Evolutionary conservation across 92 coral and sea anemone species (phyloP).

Genomic region (Pocillopora meandrina): DNA sequence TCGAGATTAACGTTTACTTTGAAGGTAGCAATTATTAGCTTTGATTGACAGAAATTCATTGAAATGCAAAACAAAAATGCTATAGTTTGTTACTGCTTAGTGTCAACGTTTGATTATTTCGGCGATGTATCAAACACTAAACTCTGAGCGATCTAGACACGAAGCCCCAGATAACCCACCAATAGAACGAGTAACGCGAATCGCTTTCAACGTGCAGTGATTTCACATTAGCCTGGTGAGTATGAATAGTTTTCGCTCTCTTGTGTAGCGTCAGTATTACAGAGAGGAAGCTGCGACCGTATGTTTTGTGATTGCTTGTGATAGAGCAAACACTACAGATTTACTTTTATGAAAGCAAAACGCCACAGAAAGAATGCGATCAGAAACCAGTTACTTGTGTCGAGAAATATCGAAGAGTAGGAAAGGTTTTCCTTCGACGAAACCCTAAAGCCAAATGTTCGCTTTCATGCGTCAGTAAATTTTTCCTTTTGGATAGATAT

Average conservation of each 20-base stretch:
- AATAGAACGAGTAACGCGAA: no score
- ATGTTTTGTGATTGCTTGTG: slow-evolving; percentile 22
- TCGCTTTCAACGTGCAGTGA: no score
- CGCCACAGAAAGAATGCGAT: neutral
- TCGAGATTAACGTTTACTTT: slow-evolving; percentile 46
- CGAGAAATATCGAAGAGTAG: no score
- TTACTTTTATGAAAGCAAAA: slow-evolving; percentile 13
- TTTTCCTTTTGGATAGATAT: no score
- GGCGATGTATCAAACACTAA: slow-evolving; percentile 26
- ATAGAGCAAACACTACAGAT: slow-evolving; percentile 35
- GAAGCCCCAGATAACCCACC: no score
- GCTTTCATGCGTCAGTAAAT: no score
- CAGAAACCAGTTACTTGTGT: neutral
- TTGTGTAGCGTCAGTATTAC: no score
- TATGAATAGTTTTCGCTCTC: no score
- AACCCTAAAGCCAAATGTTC: no score
- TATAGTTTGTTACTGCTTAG: slow-evolving; percentile 40
- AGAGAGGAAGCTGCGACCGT: neutral
- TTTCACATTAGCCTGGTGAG: no score
- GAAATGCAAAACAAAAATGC: slow-evolving; percentile 59
- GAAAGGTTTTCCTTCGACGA: neutral
- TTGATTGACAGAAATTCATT: slow-evolving; percentile 53
- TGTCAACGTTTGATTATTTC: slow-evolving; percentile 41
- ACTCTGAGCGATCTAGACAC: slow-evolving; percentile 2
- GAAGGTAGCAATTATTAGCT: slow-evolving; percentile 41